phyloP scores from a whole-genome alignment of 2,888 invertebrate species.

The Desoria tigrina region DNA sequence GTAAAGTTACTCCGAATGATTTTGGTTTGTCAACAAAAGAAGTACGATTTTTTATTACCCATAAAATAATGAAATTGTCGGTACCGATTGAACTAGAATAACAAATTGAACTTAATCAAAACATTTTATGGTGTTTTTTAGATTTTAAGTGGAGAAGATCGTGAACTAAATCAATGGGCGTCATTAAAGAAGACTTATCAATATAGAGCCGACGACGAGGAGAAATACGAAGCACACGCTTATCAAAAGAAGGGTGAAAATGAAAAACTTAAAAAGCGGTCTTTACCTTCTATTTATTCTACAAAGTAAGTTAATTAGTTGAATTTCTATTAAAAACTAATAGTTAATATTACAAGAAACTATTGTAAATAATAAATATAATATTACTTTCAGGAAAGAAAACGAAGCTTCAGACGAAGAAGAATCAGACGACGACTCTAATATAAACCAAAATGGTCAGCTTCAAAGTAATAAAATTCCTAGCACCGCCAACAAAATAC shows the following conservation, averaged over 20 bases:
- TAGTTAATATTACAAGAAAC: too few species aligned
- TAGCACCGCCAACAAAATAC: too few species aligned
- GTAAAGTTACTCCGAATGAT: slow-evolving; percentile 82
- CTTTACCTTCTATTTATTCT: slow-evolving; percentile 75
- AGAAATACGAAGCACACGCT: slow-evolving; percentile 74
- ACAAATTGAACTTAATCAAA: neutral
- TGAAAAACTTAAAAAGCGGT: slow-evolving; percentile 71
- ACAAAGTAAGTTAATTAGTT: slow-evolving; percentile 21
- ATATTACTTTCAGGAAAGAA: too few species aligned
- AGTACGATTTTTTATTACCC: slow-evolving; percentile 63
- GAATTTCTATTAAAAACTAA: neutral
- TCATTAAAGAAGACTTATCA: slow-evolving; percentile 84
- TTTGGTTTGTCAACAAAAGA: slow-evolving; percentile 90
- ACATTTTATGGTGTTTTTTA: slow-evolving; percentile 57
- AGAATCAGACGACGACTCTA: too few species aligned
- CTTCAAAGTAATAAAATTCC: too few species aligned
- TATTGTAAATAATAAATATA: slow-evolving; percentile 33
- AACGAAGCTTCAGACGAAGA: too few species aligned
- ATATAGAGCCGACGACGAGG: slow-evolving; percentile 73
- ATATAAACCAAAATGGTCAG: too few species aligned
- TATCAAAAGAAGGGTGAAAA: slow-evolving; percentile 75
- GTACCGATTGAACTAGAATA: too few species aligned
- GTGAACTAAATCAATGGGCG: slow-evolving; percentile 93
- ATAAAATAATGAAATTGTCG: too few species aligned
- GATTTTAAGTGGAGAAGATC: slow-evolving; percentile 89